Percentiles rank a stretch among this genome's conserved stretches.
phyloP scores from a whole-genome alignment of 1,140 invertebrate species.

The Drosophila teissieri region DNA sequence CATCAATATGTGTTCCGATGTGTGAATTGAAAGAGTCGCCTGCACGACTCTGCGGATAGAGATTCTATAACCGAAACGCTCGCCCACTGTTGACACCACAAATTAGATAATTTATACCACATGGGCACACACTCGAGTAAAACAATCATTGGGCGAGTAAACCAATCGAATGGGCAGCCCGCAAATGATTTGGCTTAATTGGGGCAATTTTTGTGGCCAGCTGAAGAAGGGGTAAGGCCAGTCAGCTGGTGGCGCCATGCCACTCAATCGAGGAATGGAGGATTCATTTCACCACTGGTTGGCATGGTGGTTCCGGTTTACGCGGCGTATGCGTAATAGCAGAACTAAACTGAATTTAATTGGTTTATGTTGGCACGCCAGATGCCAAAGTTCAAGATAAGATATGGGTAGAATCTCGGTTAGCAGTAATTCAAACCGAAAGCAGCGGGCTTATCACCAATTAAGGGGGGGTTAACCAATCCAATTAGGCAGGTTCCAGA shows the following conservation, averaged over 20 bases:
- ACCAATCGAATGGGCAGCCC: constrained; percentile 13
- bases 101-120: constrained; percentile 63
- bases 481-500: constrained; percentile 24
- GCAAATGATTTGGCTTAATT: constrained; percentile 38
- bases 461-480: constrained; percentile 36
- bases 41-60: constrained; percentile 10
- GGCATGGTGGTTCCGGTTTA: constrained; percentile 20
- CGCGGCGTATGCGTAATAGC: constrained; percentile 54
- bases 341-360: constrained; percentile 37
- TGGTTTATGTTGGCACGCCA: too few species aligned
- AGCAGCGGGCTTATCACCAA: constrained; percentile 43
- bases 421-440: constrained; percentile 26
- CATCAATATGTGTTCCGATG: constrained; percentile 24
- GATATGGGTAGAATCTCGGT: constrained; percentile 48
- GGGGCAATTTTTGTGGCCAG: constrained; percentile 7
- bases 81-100: constrained; percentile 46
- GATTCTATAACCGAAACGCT: constrained; percentile 26
- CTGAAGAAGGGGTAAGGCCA: background rate
- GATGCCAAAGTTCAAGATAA: constrained; percentile 30
- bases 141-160: constrained; percentile 17
- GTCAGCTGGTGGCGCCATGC: constrained; percentile 14
- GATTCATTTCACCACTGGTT: constrained; percentile 59
- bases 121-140: constrained; percentile 17
- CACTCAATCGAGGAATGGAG: constrained; percentile 24
- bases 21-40: constrained; percentile 65